Evolutionary conservation across 1,140 invertebrate species (phyloP), one percentile per base, ranked within the genome.

Genomic region (Aricia agestis): DNA sequence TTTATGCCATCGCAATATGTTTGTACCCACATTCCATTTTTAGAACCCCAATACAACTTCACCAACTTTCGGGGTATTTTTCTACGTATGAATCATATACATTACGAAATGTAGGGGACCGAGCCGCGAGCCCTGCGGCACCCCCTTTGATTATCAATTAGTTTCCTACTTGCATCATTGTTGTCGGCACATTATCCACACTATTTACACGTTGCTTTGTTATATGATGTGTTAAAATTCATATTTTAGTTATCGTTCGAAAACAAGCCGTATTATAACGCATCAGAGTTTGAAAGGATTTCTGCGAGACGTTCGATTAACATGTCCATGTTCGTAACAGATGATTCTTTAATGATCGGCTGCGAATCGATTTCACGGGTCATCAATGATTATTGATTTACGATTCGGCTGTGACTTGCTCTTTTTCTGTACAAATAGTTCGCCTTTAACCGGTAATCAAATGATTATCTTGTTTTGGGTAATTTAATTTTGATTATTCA

Each of bases 131-230:
- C 87, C 89, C 81, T 84, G 84, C 73, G 78, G 73, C 73, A 85
- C 83, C 83, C 80, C 85, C 86, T 88, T 84, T 89, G 89, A 89
- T 91, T 90, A 89, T 90, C 89, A 87, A 91, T 91, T 89, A 88
- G 82, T 87, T 84, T 86, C 89, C 81, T 86, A 79, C 86, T 86
- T 80, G 86, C 84, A 87, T 86, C 87, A 85, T 86, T 85, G 82
- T 83, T 89, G 81, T 85, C 76, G 80, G 73, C 81, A 80, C 79
- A 87, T 91, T 90, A 88, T 89, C 77, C 81, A 87, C 86, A 87
- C 79, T 89, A 82, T 91, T 91, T 91, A 91, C 82, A 85, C 81
- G 83, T 80, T 68, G 74, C 77, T 80, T 89, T 87, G 81, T 84
- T 79, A 79, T 80, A 85, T 81, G 84, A 86, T 76, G 82, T 85